phyloP scores from a whole-genome alignment of 1,140 invertebrate genomes.

The Myzus persicae region DNA sequence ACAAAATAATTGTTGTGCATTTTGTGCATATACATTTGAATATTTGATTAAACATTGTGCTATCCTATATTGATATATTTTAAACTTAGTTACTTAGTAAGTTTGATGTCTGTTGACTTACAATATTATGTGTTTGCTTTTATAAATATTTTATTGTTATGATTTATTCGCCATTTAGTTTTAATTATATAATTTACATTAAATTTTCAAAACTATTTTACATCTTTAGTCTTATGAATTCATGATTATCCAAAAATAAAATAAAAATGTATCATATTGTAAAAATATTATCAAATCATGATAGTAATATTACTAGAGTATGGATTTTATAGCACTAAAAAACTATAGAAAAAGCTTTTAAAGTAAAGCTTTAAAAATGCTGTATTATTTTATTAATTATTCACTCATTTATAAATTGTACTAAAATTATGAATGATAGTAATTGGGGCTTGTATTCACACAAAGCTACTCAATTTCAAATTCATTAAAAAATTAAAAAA shows the following conservation, averaged over 20 bases:
- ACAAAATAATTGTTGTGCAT: slow-evolving; percentile 7
- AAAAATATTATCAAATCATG: not conserved
- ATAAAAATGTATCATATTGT: not conserved
- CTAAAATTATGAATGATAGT: too few species aligned
- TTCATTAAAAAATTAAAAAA: too few species aligned
- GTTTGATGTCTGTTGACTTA: not conserved
- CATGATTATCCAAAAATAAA: not conserved
- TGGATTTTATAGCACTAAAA: not conserved
- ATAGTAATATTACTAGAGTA: not conserved
- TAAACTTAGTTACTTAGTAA: not conserved
- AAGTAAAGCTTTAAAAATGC: too few species aligned
- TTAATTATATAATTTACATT: not conserved
- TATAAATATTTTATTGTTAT: not conserved
- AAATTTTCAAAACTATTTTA: not conserved
- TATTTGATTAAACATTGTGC: not conserved
- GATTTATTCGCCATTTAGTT: not conserved
- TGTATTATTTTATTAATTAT: too few species aligned
- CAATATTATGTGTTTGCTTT: not conserved
- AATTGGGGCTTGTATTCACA: too few species aligned
- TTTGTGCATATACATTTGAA: not conserved
- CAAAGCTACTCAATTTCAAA: too few species aligned
- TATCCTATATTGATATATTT: slow-evolving; percentile 1
- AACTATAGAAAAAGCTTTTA: not conserved
- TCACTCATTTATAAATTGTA: too few species aligned
- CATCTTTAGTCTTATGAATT: not conserved